Evolutionary conservation across 2,888 invertebrate species (phyloP).

Genomic region (Drosophila rubida): DNA sequence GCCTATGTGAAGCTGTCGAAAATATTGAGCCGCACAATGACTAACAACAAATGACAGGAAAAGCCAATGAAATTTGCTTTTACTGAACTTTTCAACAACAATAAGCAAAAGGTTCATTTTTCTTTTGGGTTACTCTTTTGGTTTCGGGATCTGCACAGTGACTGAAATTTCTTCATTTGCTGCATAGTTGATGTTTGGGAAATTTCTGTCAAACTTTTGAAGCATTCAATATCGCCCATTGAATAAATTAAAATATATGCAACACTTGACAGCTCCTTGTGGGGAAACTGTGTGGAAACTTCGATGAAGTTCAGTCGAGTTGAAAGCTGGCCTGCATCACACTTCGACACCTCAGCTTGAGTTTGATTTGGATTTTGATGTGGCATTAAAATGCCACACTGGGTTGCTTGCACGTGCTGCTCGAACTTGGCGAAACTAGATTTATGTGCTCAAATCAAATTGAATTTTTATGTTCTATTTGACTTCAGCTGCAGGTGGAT

Average conservation of each 20-base stretch:
- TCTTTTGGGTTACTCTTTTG: background rate
- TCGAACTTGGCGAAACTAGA: conserved; percentile 28
- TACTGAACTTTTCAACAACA: conserved; percentile 17
- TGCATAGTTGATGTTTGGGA: conserved; percentile 9
- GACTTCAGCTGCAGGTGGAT: background rate
- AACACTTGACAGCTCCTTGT: conserved; percentile 7
- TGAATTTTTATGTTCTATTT: conserved; percentile 53
- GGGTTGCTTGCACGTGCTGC: conserved; percentile 26
- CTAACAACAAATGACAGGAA: conserved; percentile 18
- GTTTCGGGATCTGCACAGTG: background rate
- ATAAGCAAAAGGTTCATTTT: conserved; percentile 27
- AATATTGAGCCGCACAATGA: conserved; percentile 13
- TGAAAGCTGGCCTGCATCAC: conserved; percentile 3
- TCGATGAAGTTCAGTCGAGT: conserved; percentile 1
- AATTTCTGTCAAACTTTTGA: conserved; percentile 9
- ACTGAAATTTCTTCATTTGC: conserved; percentile 5
- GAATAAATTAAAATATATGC: conserved; percentile 27
- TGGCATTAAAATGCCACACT: conserved; percentile 2
- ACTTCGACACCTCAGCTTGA: conserved; percentile 8
- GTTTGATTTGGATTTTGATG: conserved; percentile 8
- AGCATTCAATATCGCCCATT: conserved; percentile 4
- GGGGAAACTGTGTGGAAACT: background rate
- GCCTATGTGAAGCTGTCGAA: background rate
- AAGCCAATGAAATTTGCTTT: conserved; percentile 28
- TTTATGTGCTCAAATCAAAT: conserved; percentile 38